Conservation (phyloP, 2,888 invertebrate species). For the Bruchidius siliquastri region DNA sequence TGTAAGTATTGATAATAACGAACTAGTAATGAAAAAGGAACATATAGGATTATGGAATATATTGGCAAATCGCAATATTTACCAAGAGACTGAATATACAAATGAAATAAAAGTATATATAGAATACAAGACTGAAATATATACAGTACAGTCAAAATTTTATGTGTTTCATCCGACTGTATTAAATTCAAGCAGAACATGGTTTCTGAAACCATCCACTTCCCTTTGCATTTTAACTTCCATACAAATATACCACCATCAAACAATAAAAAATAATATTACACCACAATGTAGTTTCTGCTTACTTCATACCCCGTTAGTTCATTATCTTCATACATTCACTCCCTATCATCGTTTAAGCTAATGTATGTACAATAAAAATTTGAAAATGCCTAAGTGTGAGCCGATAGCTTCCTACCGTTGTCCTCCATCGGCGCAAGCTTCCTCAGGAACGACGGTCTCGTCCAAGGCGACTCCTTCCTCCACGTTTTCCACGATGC, state of each 20-base stretch:
- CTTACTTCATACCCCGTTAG: neutral
- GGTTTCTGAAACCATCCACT: no score
- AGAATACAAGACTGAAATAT: no score
- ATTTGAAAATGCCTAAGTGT: neutral
- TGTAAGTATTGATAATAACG: no score
- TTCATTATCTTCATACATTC: neutral
- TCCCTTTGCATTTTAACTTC: neutral
- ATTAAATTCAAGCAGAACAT: neutral
- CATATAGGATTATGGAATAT: no score
- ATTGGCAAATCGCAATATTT: no score
- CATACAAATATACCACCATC: neutral
- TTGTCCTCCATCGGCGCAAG: slow-evolving; percentile 1
- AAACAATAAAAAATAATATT: neutral
- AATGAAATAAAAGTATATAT: no score
- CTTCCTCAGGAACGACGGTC: slow-evolving; percentile 10
- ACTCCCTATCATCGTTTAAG: neutral
- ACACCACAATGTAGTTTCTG: neutral
- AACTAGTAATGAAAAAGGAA: no score
- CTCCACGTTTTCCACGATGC: slow-evolving; percentile 26
- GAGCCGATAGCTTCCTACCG: neutral
- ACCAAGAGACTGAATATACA: no score
- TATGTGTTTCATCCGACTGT: no score
- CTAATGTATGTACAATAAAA: neutral
- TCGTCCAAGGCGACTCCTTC: slow-evolving; percentile 16
- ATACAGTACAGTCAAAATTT: no score